Percentiles rank a stretch among this genome's conserved stretches.
Conservation (phyloP, 92 coral and sea anemone genomes). For the Siderastrea siderea region DNA sequence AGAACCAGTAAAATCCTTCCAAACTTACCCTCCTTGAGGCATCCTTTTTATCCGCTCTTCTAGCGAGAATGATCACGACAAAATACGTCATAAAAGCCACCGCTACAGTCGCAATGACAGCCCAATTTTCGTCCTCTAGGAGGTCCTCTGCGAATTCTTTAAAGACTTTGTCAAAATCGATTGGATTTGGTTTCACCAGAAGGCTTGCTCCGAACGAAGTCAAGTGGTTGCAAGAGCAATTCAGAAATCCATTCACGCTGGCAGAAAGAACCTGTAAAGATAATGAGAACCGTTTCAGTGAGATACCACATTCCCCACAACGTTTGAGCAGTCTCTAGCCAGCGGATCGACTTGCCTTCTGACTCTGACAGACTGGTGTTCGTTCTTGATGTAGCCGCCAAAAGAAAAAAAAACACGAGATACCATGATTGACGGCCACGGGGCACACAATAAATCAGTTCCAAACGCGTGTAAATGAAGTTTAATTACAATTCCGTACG, state of each 20-base stretch:
- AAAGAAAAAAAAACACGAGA: too few species aligned
- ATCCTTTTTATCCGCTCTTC: constrained; percentile 30
- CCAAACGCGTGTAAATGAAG: too few species aligned
- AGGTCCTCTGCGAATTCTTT: background rate
- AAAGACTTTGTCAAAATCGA: constrained; percentile 47
- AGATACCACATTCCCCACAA: background rate
- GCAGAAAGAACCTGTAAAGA: background rate
- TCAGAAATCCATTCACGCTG: background rate
- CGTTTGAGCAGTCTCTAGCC: too few species aligned
- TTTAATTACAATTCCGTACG: too few species aligned
- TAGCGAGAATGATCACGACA: constrained; percentile 3
- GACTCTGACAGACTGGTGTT: too few species aligned
- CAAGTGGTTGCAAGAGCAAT: constrained; percentile 34
- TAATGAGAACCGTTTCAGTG: background rate
- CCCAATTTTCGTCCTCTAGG: constrained; percentile 9
- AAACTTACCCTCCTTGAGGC: constrained; percentile 6
- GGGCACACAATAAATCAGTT: too few species aligned
- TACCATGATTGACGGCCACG: too few species aligned
- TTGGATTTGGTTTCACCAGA: constrained; percentile 36
- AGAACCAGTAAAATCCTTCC: background rate
- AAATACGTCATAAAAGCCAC: background rate
- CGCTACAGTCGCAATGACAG: constrained; percentile 18
- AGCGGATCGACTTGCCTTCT: too few species aligned
- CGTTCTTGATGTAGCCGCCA: too few species aligned
- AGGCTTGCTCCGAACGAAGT: constrained; percentile 43